A percentile compares a stretch with the other conserved stretches of the same genome.
Conservation (phyloP, 1,140 invertebrate genomes). For the Trichomalopsis sarcophagae region DNA sequence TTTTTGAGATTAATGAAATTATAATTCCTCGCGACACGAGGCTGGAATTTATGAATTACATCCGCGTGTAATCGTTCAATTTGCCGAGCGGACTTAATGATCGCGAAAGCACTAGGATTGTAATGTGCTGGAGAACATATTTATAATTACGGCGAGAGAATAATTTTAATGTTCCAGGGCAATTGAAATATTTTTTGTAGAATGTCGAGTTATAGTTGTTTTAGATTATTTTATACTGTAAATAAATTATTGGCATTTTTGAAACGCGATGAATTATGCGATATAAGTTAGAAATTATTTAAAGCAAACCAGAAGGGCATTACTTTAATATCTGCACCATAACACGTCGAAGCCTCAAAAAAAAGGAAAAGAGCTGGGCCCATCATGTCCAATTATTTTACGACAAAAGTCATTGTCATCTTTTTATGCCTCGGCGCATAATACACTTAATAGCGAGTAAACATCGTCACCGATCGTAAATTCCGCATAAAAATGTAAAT, state of each 20-base stretch:
- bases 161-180: background rate
- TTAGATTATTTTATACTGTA: too few species aligned
- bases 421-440: background rate
- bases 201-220: too few species aligned
- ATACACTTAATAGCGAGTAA: slow-evolving; percentile 38
- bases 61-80: slow-evolving; percentile 34
- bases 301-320: background rate
- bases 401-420: background rate
- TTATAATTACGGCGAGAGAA: background rate
- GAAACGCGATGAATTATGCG: too few species aligned
- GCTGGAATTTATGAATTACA: background rate
- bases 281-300: background rate
- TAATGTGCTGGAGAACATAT: background rate
- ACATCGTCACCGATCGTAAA: slow-evolving; percentile 35
- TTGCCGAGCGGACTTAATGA: background rate
- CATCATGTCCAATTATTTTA: slow-evolving; percentile 16
- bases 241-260: too few species aligned
- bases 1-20: slow-evolving; percentile 9
- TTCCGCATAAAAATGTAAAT: slow-evolving; percentile 33
- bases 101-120: background rate
- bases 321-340: background rate
- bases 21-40: slow-evolving; percentile 20
- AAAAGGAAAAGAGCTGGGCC: background rate
- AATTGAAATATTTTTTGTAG: background rate
- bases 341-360: background rate